Evolutionary conservation across 2,797 vertebrate genomes (phyloP).

Genomic region (Molothrus aeneus): DNA sequence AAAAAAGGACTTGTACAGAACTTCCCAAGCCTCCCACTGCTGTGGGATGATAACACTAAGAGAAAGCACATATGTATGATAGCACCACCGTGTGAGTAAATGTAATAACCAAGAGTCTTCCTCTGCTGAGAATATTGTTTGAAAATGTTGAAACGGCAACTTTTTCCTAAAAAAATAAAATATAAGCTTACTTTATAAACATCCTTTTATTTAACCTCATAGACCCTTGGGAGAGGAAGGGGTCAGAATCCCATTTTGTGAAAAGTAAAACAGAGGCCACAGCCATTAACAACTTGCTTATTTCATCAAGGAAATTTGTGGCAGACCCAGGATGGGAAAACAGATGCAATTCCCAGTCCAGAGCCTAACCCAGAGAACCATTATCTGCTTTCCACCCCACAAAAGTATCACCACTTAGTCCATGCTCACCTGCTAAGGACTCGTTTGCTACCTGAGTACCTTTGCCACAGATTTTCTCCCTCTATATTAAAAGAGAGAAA

Average conservation of each 20-base stretch:
- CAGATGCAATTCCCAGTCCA: neutral
- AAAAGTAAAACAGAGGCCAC: neutral
- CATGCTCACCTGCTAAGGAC: neutral
- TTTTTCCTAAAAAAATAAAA: neutral
- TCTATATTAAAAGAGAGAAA: neutral
- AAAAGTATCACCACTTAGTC: neutral
- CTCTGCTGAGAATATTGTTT: neutral
- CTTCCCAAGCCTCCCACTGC: neutral
- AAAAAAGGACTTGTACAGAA: neutral
- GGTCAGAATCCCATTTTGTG: neutral
- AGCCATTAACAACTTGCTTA: neutral
- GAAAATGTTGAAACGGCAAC: neutral
- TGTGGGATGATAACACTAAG: neutral
- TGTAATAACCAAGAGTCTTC: neutral
- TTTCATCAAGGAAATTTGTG: neutral
- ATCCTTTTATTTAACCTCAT: constrained; percentile 38
- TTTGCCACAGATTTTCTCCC: neutral
- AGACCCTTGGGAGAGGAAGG: neutral
- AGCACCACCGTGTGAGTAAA: neutral
- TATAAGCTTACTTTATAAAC: constrained; percentile 11
- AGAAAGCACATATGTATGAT: neutral
- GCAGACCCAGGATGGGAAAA: neutral
- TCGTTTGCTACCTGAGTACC: fast-evolving
- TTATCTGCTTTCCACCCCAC: neutral
- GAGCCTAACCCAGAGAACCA: neutral